These are phyloP conservation scores for Synergus umbraculus DNA, from an alignment of 2,888 invertebrate species.

Conservation along the genomic window DNA sequence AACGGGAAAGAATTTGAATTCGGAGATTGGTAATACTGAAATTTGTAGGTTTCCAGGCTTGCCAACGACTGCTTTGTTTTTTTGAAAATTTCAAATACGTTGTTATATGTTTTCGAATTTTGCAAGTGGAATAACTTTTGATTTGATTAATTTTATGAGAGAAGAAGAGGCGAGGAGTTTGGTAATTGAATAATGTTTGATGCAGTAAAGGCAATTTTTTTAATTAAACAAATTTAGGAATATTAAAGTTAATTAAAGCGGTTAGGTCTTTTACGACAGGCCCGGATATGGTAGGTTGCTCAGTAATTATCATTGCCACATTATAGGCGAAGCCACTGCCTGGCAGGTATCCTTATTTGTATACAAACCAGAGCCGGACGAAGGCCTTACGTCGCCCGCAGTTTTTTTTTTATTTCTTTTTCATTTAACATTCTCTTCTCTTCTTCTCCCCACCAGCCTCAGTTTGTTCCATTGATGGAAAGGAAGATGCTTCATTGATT, in stretches of 20 bases:
- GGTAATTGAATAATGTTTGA: slow-evolving; percentile 4
- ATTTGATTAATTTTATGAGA: slow-evolving; percentile 25
- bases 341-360: slow-evolving; percentile 41
- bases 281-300: slow-evolving; percentile 38
- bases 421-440: slow-evolving; percentile 40
- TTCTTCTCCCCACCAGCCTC: slow-evolving; percentile 25
- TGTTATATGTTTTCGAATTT: background rate
- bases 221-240: slow-evolving; percentile 34
- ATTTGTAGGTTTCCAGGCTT: no score
- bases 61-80: no score
- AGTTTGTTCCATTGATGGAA: slow-evolving; percentile 40
- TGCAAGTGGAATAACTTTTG: background rate
- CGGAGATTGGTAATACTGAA: no score
- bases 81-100: background rate
- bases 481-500: slow-evolving; percentile 41
- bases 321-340: slow-evolving; percentile 35
- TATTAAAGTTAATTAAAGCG: slow-evolving; percentile 31
- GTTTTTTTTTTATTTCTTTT: slow-evolving; percentile 31
- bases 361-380: slow-evolving; percentile 35
- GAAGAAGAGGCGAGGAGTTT: slow-evolving; percentile 26
- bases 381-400: slow-evolving; percentile 34
- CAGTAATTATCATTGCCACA: slow-evolving; percentile 42
- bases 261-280: slow-evolving; percentile 29
- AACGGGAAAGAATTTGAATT: background rate
- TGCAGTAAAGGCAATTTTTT: slow-evolving; percentile 16